phyloP scores from a whole-genome alignment of 2,888 invertebrate species.

The Latheticus oryzae region DNA sequence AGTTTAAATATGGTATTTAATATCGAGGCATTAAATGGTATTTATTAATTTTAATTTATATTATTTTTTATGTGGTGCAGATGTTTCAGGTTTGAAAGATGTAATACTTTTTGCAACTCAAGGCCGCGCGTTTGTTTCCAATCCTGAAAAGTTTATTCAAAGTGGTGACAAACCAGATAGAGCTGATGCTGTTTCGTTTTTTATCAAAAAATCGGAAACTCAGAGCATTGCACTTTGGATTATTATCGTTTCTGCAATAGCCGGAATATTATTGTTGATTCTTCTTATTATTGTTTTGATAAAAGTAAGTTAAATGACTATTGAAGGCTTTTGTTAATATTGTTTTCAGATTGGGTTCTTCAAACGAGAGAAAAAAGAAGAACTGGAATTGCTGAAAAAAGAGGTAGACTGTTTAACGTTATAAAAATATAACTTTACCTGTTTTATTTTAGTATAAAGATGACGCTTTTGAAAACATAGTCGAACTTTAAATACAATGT shows the following conservation, averaged over 20 bases:
- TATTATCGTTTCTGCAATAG: conserved; percentile 63
- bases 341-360: conserved; percentile 67
- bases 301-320: conserved; percentile 49
- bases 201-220: conserved; percentile 58
- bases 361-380: conserved; percentile 65
- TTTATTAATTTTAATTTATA: conserved; percentile 46
- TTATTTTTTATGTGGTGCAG: too few species aligned
- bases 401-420: too few species aligned
- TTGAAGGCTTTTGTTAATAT: neutral
- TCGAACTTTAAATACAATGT: too few species aligned
- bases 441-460: too few species aligned
- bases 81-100: conserved; percentile 56
- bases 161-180: conserved; percentile 52
- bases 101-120: conserved; percentile 61
- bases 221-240: conserved; percentile 64
- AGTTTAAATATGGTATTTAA: conserved; percentile 60
- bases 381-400: conserved; percentile 64
- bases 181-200: conserved; percentile 58
- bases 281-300: conserved; percentile 62
- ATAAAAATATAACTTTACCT: too few species aligned
- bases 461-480: too few species aligned
- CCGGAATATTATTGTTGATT: conserved; percentile 64
- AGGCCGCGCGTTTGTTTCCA: conserved; percentile 55
- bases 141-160: conserved; percentile 53
- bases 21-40: conserved; percentile 56